A percentile compares a stretch with the other conserved stretches of the same genome.
Conservation (phyloP, 2,888 invertebrate genomes). For the Athrips mouffetella region DNA sequence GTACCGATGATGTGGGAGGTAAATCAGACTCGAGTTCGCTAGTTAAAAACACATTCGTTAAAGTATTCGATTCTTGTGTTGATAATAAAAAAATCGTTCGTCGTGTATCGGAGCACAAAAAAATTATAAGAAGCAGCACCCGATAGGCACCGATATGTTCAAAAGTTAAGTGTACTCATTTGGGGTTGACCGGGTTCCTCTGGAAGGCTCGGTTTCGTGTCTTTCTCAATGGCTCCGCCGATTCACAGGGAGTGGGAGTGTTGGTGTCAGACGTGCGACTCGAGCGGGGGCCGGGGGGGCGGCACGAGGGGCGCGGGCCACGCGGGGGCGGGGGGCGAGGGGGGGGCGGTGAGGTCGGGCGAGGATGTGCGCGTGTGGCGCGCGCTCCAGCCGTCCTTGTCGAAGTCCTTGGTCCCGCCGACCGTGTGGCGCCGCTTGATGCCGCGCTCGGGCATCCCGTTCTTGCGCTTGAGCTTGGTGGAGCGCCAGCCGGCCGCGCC, state of each 20-base stretch:
- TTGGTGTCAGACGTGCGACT: conserved; percentile 49
- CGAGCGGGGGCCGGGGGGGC: conserved; percentile 53
- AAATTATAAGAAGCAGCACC: conserved; percentile 42
- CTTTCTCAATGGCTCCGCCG: conserved; percentile 15
- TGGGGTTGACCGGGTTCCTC: conserved; percentile 22
- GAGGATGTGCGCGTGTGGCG: conserved; percentile 79
- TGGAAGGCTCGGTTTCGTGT: conserved; percentile 15
- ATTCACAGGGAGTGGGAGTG: conserved; percentile 41
- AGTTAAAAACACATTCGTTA: conserved; percentile 21
- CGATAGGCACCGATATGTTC: conserved; percentile 36
- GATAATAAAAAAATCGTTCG: conserved; percentile 33
- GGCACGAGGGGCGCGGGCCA: conserved; percentile 53
- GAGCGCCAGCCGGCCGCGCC: conserved; percentile 72
- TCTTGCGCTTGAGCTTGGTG: conserved; percentile 84
- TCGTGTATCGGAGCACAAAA: conserved; percentile 31
- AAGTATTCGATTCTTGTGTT: conserved; percentile 31
- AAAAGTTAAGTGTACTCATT: conserved; percentile 20
- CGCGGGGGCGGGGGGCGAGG: conserved; percentile 42
- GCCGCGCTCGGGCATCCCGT: conserved; percentile 88
- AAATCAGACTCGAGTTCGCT: conserved; percentile 38
- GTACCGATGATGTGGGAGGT: conserved; percentile 32
- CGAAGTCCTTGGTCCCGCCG: conserved; percentile 93
- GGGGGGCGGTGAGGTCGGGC: conserved; percentile 72
- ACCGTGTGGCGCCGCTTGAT: conserved; percentile 95
- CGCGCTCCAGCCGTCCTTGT: conserved; percentile 80